These are phyloP conservation scores for Drosophila silvestris DNA, from an alignment of 2,888 invertebrate species.

Conservation along the genomic window DNA sequence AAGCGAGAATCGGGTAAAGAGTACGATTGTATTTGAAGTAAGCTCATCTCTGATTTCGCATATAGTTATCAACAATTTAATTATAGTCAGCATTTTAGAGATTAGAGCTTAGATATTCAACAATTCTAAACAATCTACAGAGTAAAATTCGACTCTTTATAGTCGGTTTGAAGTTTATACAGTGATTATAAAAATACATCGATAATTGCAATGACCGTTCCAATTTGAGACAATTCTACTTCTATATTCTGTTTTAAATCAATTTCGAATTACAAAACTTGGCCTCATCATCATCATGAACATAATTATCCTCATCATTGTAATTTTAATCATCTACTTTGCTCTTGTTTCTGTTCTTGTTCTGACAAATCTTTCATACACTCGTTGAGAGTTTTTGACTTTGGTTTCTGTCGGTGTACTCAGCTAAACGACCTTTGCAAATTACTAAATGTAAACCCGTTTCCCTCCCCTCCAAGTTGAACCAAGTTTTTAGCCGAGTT, in stretches of 20 bases:
- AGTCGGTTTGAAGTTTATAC: too few species aligned
- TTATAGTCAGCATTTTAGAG: background rate
- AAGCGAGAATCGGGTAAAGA: background rate
- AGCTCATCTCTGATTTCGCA: background rate
- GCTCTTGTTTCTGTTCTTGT: background rate
- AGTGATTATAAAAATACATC: background rate
- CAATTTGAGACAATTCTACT: background rate
- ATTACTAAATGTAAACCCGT: slow-evolving; percentile 48
- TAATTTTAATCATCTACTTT: background rate
- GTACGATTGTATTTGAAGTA: background rate
- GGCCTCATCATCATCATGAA: background rate
- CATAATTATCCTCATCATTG: background rate
- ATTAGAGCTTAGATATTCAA: background rate
- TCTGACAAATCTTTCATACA: background rate
- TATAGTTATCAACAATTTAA: background rate
- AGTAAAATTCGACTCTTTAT: background rate
- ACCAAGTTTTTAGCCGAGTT: background rate
- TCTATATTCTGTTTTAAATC: background rate
- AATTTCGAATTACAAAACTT: background rate
- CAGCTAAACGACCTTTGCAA: slow-evolving; percentile 53
- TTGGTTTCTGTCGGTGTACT: slow-evolving; percentile 18
- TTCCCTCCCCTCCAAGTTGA: slow-evolving; percentile 11
- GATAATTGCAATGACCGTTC: background rate
- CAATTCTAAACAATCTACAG: background rate
- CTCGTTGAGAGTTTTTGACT: background rate